These are phyloP conservation scores for Ciona savignyi DNA, from an alignment of 23 tunicate species.

Conservation along the genomic window DNA sequence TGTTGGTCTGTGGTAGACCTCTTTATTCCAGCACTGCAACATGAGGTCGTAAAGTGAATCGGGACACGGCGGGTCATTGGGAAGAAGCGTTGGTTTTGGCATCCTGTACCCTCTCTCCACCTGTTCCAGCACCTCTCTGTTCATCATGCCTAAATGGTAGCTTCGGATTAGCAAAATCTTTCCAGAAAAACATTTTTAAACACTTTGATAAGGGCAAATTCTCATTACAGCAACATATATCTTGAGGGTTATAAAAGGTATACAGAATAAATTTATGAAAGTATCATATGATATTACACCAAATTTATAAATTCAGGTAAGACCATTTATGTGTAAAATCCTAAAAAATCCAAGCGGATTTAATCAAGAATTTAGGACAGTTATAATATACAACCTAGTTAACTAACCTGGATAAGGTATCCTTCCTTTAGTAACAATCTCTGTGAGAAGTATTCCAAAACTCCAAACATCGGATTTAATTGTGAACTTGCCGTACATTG, in stretches of 20 bases:
- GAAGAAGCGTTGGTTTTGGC: conserved; percentile 57
- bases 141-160: conserved; percentile 56
- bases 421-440: conserved; percentile 78
- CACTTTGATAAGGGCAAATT: not conserved
- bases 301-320: too few relatives aligned
- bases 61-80: conserved; percentile 64
- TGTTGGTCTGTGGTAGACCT: conserved; percentile 57
- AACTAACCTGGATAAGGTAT: conserved; percentile 66
- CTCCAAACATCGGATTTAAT: conserved; percentile 90
- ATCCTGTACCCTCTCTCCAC: conserved; percentile 93
- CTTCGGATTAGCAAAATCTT: not conserved
- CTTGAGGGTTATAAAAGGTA: too few relatives aligned
- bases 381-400: too few relatives aligned
- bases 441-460: conserved; percentile 74
- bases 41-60: conserved; percentile 78
- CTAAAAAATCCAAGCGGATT: too few relatives aligned
- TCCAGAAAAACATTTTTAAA: not conserved
- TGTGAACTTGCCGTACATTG: conserved; percentile 41
- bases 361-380: too few relatives aligned
- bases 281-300: not conserved
- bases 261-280: too few relatives aligned
- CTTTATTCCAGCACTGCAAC: conserved; percentile 92
- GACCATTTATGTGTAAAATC: not conserved
- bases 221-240: too few relatives aligned
- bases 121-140: conserved; percentile 82